Base-by-base conservation (phyloP, 2,797 vertebrate genomes). In the Malacoctenus gilli region DNA sequence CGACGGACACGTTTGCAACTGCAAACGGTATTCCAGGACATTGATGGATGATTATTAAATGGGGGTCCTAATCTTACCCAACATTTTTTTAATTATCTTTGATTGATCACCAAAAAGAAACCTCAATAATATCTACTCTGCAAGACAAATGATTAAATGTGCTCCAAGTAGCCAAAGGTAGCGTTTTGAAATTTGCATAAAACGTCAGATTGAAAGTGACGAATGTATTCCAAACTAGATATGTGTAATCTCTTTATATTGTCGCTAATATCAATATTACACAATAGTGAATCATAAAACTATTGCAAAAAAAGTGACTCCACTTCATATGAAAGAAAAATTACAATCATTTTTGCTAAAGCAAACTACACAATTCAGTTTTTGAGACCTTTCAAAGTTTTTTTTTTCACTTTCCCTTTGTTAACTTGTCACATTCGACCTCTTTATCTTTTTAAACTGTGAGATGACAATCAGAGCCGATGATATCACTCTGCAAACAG, bases 51-150 rank as follows among this genome's bases (percentile, higher is more conserved):
- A 44, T 2, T 47, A 0, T 32, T 8, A 10, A 42, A 1, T 16
- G 22, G 20, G 31, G 39, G 19, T 12, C 10, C 14, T 7, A 19
- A 20, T 2, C 2, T 22, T 31, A 4, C 12, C 3, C 14, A 34
- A 48, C 30, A n/a, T 52, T 48, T 52, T 48, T 58, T 44, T 18
- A 30, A 68, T 66, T 57, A 57, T 13, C 48, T 48, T 19, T 58
- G 28, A 72, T 48, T 50, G 16, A 68, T 62, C 20, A 25, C 32
- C 19, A 16, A 1, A 11, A 28, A 32, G n/a, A 34, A 23, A 20
- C 16, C 8, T 11, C 21, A 20, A 41, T 52, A 40, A 55, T 15
- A 35, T 54, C 30, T 1, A 5, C 8, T 11, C 32, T 4, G 2
- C 8, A 37, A 38, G 38, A 15, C 11, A 47, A 53, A 47, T 50